Conservation (phyloP, 2,888 invertebrate species). For the Cremastobaeus sp. region DNA sequence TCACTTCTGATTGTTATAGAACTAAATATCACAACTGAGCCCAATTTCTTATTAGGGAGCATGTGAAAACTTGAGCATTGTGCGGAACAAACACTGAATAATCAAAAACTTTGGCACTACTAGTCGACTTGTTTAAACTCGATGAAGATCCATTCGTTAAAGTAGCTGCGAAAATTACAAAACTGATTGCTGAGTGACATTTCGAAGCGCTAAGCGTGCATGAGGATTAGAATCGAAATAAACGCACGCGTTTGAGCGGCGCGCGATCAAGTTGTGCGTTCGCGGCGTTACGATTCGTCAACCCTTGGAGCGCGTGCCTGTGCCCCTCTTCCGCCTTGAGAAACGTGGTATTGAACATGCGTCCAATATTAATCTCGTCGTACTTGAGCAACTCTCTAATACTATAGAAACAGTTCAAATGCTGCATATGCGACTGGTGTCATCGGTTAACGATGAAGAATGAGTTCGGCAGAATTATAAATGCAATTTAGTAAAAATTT, state of each 20-base stretch:
- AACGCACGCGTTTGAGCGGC: slow-evolving; percentile 50
- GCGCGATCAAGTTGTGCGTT: slow-evolving; percentile 50
- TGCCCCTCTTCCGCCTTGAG: slow-evolving; percentile 32
- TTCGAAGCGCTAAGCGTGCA: slow-evolving; percentile 11
- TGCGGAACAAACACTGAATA: neutral
- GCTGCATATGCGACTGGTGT: neutral
- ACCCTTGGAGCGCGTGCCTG: slow-evolving; percentile 53
- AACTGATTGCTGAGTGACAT: slow-evolving; percentile 11
- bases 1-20: neutral
- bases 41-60: too few species aligned
- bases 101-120: neutral
- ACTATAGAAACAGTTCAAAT: neutral
- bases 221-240: slow-evolving; percentile 23
- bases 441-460: slow-evolving; percentile 3
- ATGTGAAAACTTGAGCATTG: too few species aligned
- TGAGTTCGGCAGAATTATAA: too few species aligned
- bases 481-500: too few species aligned
- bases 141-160: neutral
- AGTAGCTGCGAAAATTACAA: neutral
- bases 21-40: too few species aligned
- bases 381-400: slow-evolving; percentile 1
- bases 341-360: slow-evolving; percentile 21
- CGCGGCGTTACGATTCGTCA: slow-evolving; percentile 20
- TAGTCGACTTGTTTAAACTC: too few species aligned
- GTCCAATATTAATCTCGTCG: slow-evolving; percentile 14